These are phyloP conservation scores for Macrotis lagotis DNA, from an alignment of 2,113 vertebrate genomes.

Conservation along the genomic window DNA sequence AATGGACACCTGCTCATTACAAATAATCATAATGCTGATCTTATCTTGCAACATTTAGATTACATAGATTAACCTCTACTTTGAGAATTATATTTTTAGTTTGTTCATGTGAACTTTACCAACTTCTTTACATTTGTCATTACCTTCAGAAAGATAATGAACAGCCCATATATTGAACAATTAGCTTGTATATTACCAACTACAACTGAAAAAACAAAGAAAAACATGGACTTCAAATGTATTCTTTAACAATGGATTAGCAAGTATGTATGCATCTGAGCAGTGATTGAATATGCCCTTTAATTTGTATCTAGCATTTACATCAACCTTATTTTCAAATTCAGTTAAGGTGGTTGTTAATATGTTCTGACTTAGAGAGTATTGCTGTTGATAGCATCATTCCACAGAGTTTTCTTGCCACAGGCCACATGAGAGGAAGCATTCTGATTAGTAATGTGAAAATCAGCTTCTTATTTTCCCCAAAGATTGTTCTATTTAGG, in stretches of 20 bases:
- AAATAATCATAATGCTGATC: not conserved
- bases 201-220: not conserved
- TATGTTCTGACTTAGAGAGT: constrained; percentile 13
- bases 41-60: not conserved
- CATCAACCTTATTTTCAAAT: constrained; percentile 31
- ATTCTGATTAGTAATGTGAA: constrained; percentile 30
- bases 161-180: not conserved
- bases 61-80: not conserved
- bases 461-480: constrained; percentile 9
- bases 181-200: not conserved
- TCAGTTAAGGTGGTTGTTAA: not conserved
- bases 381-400: constrained; percentile 1
- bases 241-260: constrained; percentile 9
- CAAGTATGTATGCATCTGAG: constrained; percentile 9
- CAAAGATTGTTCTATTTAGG: not conserved
- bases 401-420: not conserved
- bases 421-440: not conserved
- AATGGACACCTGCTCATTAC: not conserved
- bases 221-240: constrained; percentile 41
- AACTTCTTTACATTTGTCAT: not conserved
- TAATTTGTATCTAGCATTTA: constrained; percentile 36
- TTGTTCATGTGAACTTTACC: constrained; percentile 15
- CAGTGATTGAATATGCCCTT: not conserved
- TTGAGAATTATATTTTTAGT: constrained; percentile 4
- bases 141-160: not conserved